phyloP scores from a whole-genome alignment of 2,113 vertebrate genomes.

The Raphicerus campestris region DNA sequence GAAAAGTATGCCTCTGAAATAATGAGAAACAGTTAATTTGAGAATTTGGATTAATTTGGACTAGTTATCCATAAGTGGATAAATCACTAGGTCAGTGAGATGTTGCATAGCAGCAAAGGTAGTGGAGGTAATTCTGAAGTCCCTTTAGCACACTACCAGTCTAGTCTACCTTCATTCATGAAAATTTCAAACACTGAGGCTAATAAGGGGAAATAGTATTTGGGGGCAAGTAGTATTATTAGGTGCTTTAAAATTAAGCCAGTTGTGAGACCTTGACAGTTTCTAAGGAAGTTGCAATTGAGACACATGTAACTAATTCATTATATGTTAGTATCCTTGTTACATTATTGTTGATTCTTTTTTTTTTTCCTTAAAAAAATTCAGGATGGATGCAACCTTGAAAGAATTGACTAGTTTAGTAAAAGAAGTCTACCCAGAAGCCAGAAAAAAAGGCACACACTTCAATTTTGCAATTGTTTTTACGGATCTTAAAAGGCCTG shows the following conservation, averaged over 20 bases:
- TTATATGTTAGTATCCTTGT: not conserved
- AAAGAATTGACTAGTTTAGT: constrained; percentile 97
- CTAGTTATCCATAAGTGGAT: not conserved
- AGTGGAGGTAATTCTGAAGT: not conserved
- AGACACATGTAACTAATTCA: not conserved
- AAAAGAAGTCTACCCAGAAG: constrained; percentile 97
- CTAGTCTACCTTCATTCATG: not conserved
- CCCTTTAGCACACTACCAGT: not conserved
- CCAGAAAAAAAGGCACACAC: constrained; percentile 97
- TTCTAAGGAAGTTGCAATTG: not conserved
- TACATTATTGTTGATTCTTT: not conserved
- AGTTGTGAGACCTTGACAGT: not conserved
- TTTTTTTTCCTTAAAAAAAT: constrained; percentile 11
- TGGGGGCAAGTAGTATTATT: not conserved
- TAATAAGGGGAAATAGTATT: not conserved
- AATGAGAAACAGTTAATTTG: not conserved
- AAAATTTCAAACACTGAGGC: not conserved
- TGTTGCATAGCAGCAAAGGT: not conserved
- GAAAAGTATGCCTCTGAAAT: not conserved
- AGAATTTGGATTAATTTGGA: not conserved
- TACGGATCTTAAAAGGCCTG: constrained; percentile 92
- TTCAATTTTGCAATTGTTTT: constrained; percentile 97
- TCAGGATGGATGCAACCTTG: constrained; percentile 98
- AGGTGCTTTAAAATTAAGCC: not conserved
- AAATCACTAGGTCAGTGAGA: not conserved